Conservation (phyloP, 2,888 invertebrate genomes). For the Acanthoscelides obtectus region DNA sequence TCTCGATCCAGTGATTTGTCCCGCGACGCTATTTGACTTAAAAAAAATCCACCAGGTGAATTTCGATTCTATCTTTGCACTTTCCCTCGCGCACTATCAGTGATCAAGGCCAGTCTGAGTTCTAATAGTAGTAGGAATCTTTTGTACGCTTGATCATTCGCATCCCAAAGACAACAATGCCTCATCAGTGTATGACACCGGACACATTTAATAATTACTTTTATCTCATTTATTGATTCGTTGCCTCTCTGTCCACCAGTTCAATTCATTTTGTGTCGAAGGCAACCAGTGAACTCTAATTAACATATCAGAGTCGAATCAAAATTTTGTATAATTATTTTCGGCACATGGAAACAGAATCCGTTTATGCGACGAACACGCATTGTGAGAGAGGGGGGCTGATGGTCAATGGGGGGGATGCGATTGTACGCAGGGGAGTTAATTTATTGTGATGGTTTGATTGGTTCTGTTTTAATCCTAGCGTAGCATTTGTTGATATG, state of each 20-base stretch:
- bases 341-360: not conserved
- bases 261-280: not conserved
- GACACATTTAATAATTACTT: not conserved
- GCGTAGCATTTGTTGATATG: not conserved
- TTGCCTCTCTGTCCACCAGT: not conserved
- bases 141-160: not conserved
- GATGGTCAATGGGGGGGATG: not conserved
- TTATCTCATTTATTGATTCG: not conserved
- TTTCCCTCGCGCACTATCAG: too few relatives aligned
- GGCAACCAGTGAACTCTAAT: not conserved
- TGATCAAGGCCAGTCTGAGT: too few relatives aligned
- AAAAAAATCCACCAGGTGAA: too few relatives aligned
- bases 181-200: not conserved
- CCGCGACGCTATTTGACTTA: too few relatives aligned
- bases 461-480: not conserved
- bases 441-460: not conserved
- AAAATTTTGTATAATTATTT: not conserved
- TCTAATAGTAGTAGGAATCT: too few relatives aligned
- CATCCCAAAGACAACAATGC: not conserved
- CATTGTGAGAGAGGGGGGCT: not conserved
- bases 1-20: too few relatives aligned
- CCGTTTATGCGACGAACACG: not conserved
- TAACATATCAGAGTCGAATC: not conserved
- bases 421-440: too few relatives aligned
- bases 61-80: too few relatives aligned